These are phyloP conservation scores for Pseudoatta argentina DNA, from an alignment of 1,140 invertebrate genomes.

Conservation along the genomic window DNA sequence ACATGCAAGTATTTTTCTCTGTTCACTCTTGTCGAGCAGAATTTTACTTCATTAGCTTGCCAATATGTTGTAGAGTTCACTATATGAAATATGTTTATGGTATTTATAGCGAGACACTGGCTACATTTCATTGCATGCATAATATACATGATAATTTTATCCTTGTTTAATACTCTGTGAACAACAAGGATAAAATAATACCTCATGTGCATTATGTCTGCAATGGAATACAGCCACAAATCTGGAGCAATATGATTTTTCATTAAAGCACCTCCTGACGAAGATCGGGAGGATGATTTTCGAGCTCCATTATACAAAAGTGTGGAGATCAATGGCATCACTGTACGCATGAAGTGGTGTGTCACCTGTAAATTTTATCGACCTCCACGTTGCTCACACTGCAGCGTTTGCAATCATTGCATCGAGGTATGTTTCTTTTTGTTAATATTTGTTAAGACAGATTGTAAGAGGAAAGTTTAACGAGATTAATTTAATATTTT, in stretches of 20 bases:
- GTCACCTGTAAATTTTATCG: conserved; percentile 99
- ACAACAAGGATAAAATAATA: too few relatives aligned
- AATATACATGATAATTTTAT: too few relatives aligned
- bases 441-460: neutral
- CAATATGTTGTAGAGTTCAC: too few relatives aligned
- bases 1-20: too few relatives aligned
- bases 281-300: conserved; percentile 98
- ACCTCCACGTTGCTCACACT: conserved; percentile 99
- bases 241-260: neutral
- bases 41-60: too few relatives aligned
- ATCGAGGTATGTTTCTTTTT: conserved; percentile 92
- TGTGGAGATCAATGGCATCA: conserved; percentile 99
- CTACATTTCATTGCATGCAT: too few relatives aligned
- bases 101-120: too few relatives aligned
- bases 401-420: conserved; percentile 99
- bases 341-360: conserved; percentile 99
- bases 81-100: too few relatives aligned
- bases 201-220: too few relatives aligned
- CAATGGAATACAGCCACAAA: too few relatives aligned
- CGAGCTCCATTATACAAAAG: conserved; percentile 98
- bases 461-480: neutral
- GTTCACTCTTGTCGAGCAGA: too few relatives aligned
- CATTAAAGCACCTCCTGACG: conserved; percentile 95
- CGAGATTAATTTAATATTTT: conserved; percentile 57
- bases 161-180: too few relatives aligned